Evolutionary conservation across 1,140 invertebrate species (phyloP).

Genomic region (Euwallacea similis): DNA sequence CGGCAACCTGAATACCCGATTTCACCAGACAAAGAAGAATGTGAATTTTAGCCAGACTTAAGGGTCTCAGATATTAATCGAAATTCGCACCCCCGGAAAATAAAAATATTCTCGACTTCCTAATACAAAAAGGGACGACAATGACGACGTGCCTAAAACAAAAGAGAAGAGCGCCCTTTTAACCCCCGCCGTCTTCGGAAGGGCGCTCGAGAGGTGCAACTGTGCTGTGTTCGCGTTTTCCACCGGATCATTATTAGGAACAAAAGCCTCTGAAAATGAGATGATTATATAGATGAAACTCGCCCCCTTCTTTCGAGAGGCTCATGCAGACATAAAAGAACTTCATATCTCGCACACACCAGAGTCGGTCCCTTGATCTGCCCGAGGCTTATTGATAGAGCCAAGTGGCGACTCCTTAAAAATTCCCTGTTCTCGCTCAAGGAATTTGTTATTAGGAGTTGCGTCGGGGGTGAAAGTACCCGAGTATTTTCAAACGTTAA

Average conservation of each 20-base stretch:
- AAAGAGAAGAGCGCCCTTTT: conserved; percentile 15
- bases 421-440: background rate
- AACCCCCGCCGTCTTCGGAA: background rate
- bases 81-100: no score
- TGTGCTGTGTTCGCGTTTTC: conserved; percentile 37
- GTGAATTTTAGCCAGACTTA: no score
- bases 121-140: conserved; percentile 16
- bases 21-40: no score
- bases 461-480: background rate
- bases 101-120: background rate
- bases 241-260: conserved; percentile 52
- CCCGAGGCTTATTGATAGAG: conserved; percentile 11
- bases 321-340: conserved; percentile 44
- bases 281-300: conserved; percentile 51
- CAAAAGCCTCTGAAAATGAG: conserved; percentile 52
- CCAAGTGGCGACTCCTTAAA: conserved; percentile 8
- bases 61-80: no score
- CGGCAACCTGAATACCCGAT: no score
- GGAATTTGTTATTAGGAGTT: background rate
- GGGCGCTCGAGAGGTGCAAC: conserved; percentile 24
- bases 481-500: background rate
- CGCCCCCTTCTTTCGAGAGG: conserved; percentile 37
- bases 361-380: conserved; percentile 8
- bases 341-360: conserved; percentile 13
- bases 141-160: conserved; percentile 27